These are phyloP conservation scores for Clepsis dumicolana DNA, from an alignment of 2,888 invertebrate species.

Conservation along the genomic window DNA sequence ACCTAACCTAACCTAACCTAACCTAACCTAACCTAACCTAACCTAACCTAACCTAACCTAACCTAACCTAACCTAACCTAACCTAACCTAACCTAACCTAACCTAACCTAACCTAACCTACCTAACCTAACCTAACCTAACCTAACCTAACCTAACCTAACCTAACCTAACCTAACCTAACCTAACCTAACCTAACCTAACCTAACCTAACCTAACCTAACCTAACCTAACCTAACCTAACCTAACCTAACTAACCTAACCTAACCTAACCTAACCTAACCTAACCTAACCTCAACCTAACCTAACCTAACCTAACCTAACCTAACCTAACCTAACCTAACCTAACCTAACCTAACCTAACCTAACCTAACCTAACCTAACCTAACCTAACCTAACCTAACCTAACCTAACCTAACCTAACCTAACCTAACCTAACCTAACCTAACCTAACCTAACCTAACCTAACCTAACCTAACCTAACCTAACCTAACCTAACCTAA, in stretches of 20 bases:
- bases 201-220: conserved; percentile 51
- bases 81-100: conserved; percentile 25
- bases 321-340: conserved; percentile 32
- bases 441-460: too few species aligned
- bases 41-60: conserved; percentile 25
- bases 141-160: conserved; percentile 40
- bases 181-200: conserved; percentile 49
- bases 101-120: conserved; percentile 23
- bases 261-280: conserved; percentile 45
- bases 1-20: conserved; percentile 25
- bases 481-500: too few species aligned
- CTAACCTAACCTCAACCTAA: conserved; percentile 43
- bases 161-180: conserved; percentile 47
- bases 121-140: conserved; percentile 45
- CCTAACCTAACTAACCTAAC: conserved; percentile 45
- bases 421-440: too few species aligned
- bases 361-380: too few species aligned
- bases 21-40: conserved; percentile 25
- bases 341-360: too few species aligned
- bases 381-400: too few species aligned
- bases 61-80: conserved; percentile 25
- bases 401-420: too few species aligned
- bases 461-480: too few species aligned
- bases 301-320: conserved; percentile 45
- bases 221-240: conserved; percentile 49